Evolutionary conservation across 2,888 invertebrate genomes (phyloP).

Genomic region (Netelia melanura): DNA sequence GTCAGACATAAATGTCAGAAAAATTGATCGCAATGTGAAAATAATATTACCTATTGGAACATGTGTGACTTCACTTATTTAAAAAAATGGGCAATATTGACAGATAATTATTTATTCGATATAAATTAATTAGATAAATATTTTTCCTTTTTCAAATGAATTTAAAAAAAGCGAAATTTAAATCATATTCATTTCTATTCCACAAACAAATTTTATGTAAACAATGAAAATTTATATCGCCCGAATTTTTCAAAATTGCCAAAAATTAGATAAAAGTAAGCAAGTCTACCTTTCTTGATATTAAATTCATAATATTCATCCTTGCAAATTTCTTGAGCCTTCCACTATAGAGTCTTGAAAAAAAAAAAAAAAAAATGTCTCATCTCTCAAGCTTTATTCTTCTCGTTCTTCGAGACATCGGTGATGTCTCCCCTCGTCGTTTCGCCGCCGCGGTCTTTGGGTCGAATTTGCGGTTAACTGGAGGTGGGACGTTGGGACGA

Average conservation of each 20-base stretch:
- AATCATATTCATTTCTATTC: no score
- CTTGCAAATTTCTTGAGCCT: neutral
- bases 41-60: neutral
- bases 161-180: no score
- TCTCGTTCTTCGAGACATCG: constrained; percentile 44
- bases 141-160: no score
- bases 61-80: neutral
- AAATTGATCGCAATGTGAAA: neutral
- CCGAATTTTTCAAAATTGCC: neutral
- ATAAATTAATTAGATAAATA: neutral
- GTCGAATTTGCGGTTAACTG: constrained; percentile 74
- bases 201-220: no score
- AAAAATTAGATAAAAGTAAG: neutral
- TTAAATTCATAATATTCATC: neutral
- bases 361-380: constrained; percentile 13
- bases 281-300: neutral
- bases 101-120: neutral
- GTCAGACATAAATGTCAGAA: no score
- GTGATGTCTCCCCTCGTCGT: constrained; percentile 42
- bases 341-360: neutral
- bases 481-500: constrained; percentile 61
- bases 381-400: constrained; percentile 25
- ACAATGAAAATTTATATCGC: no score
- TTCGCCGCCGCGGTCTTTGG: constrained; percentile 42
- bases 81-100: neutral